phyloP scores from a whole-genome alignment of 2,113 vertebrate genomes.

The Laticauda colubrina region DNA sequence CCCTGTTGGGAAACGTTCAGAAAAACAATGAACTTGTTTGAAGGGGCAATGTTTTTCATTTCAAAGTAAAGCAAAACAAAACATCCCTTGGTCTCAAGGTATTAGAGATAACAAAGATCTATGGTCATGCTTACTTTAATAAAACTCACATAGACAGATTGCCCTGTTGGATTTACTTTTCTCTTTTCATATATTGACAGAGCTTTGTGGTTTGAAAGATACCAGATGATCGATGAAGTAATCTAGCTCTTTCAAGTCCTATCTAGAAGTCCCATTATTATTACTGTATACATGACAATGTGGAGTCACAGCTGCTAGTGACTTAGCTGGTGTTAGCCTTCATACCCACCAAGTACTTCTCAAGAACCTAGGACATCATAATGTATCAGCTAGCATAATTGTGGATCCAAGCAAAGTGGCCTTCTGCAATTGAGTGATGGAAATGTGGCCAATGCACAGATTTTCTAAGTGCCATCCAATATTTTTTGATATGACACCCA shows the following conservation, averaged over 20 bases:
- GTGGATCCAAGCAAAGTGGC: neutral
- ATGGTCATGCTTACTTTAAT: constrained; percentile 27
- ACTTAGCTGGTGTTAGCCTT: neutral
- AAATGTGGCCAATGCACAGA: neutral
- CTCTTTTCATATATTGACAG: constrained; percentile 43
- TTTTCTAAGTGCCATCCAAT: neutral
- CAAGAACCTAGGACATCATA: neutral
- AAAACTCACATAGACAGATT: constrained; percentile 41
- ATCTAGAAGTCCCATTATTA: neutral
- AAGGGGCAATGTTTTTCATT: constrained; percentile 24
- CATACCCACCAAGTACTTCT: neutral
- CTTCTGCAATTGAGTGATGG: neutral
- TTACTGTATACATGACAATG: neutral
- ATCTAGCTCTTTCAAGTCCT: neutral
- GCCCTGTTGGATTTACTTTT: constrained; percentile 40
- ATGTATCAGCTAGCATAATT: neutral
- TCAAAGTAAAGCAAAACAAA: constrained; percentile 14
- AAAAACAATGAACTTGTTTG: constrained; percentile 35
- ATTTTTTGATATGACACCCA: neutral
- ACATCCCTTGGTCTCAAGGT: constrained; percentile 42
- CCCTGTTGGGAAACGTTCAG: constrained; percentile 15
- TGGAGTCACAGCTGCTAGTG: neutral
- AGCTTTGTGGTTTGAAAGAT: constrained; percentile 26
- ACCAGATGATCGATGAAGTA: constrained; percentile 32
- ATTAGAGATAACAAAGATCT: constrained; percentile 46